Percentiles rank a stretch among this genome's conserved stretches.
Conservation (phyloP, 2,888 invertebrate genomes). For the Miltochrista miniata region DNA sequence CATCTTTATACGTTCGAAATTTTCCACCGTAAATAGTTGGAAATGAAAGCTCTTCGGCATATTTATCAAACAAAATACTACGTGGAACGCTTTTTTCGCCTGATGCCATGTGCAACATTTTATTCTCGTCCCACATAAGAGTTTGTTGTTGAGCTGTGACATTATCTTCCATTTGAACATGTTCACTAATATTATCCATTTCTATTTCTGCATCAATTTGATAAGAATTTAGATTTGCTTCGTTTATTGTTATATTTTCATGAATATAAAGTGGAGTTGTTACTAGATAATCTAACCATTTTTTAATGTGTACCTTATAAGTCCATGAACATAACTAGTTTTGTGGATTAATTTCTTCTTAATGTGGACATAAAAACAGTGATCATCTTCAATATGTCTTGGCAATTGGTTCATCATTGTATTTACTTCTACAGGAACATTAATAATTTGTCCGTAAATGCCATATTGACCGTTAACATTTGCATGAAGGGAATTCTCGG, state of each 20-base stretch:
- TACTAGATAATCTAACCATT: constrained; percentile 34
- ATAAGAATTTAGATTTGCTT: constrained; percentile 26
- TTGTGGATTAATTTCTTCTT: constrained; percentile 30
- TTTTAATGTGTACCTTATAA: constrained; percentile 31
- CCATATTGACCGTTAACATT: constrained; percentile 35
- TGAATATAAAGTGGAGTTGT: constrained; percentile 34
- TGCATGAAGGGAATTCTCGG: too few species aligned
- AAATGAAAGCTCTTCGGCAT: constrained; percentile 57
- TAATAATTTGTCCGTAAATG: constrained; percentile 43
- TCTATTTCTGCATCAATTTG: too few species aligned
- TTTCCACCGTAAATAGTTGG: constrained; percentile 47
- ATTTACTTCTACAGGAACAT: constrained; percentile 41
- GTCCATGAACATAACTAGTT: constrained; percentile 31
- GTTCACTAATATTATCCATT: too few species aligned
- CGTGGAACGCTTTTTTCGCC: constrained; percentile 41
- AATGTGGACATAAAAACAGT: constrained; percentile 31
- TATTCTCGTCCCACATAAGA: constrained; percentile 47
- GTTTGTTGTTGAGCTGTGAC: constrained; percentile 43
- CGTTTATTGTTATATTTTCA: constrained; percentile 32
- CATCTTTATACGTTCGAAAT: constrained; percentile 40
- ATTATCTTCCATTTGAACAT: too few species aligned
- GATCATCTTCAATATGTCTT: constrained; percentile 33
- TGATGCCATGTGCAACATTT: constrained; percentile 44
- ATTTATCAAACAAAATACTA: constrained; percentile 49
- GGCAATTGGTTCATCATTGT: constrained; percentile 40